Evolutionary conservation across 2,797 vertebrate genomes (phyloP).

Genomic region (Macroramphosus scolopax): DNA sequence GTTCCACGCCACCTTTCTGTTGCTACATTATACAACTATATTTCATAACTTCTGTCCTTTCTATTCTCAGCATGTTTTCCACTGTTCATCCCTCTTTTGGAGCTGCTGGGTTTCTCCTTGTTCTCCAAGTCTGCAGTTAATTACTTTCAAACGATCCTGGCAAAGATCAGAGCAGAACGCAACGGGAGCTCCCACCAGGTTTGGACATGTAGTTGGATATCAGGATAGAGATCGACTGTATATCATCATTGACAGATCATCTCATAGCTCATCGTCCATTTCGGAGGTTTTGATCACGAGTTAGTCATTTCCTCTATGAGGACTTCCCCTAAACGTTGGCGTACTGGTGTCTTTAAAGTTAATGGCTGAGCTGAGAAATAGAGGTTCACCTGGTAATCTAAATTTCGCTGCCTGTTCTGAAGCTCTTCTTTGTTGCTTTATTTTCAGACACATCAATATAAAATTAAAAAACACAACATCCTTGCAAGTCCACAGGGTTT

Average conservation of each 20-base stretch:
- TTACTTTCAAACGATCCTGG: constrained; percentile 32
- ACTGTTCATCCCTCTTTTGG: constrained; percentile 37
- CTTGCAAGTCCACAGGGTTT: too few species aligned
- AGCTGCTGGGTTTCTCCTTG: constrained; percentile 35
- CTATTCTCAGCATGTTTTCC: constrained; percentile 43
- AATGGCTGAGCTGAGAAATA: too few species aligned
- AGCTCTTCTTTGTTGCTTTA: too few species aligned
- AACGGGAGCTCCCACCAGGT: constrained; percentile 40
- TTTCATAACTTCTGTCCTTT: background rate
- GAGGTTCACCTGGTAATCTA: too few species aligned
- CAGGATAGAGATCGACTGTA: background rate
- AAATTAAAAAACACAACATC: too few species aligned
- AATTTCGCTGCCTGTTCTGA: too few species aligned
- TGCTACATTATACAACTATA: background rate
- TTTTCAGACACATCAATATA: too few species aligned
- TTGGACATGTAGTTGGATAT: constrained; percentile 15
- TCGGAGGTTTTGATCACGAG: background rate
- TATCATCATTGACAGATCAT: background rate
- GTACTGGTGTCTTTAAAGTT: too few species aligned
- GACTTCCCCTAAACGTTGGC: too few species aligned
- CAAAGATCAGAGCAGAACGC: constrained; percentile 45
- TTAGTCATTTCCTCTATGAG: too few species aligned
- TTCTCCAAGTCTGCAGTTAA: constrained; percentile 11
- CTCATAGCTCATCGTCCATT: background rate
- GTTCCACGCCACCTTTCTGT: background rate